Evolutionary conservation across 2,888 invertebrate species (phyloP).

Genomic region (Leptogaster cylindrica): DNA sequence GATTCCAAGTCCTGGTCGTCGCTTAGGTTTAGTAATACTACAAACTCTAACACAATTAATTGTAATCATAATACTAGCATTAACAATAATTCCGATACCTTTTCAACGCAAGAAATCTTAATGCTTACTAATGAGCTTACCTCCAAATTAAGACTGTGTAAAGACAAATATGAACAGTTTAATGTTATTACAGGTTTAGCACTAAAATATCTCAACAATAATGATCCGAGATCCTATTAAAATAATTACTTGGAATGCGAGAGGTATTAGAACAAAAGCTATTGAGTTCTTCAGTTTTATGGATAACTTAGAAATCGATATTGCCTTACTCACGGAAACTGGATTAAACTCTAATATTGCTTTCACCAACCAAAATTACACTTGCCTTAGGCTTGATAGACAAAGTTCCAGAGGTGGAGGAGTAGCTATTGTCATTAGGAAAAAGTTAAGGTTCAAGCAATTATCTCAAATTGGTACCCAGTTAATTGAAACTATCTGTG

Average conservation of each 20-base stretch:
- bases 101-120: too few relatives aligned
- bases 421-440: slow-evolving; percentile 37
- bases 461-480: slow-evolving; percentile 31
- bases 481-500: slow-evolving; percentile 40
- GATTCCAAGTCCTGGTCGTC: too few relatives aligned
- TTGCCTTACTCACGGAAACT: slow-evolving; percentile 42
- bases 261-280: slow-evolving; percentile 25
- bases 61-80: too few relatives aligned
- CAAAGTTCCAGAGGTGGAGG: slow-evolving; percentile 42
- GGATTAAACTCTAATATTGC: slow-evolving; percentile 40
- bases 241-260: slow-evolving; percentile 27
- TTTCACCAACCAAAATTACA: slow-evolving; percentile 40
- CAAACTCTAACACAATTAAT: too few relatives aligned
- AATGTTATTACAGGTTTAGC: too few relatives aligned
- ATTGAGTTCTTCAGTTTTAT: slow-evolving; percentile 35
- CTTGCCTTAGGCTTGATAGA: slow-evolving; percentile 41
- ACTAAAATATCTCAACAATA: background rate
- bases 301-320: slow-evolving; percentile 38
- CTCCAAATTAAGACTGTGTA: too few relatives aligned
- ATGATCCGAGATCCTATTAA: slow-evolving; percentile 13
- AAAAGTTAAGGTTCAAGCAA: slow-evolving; percentile 30
- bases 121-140: too few relatives aligned
- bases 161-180: too few relatives aligned
- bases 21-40: too few relatives aligned
- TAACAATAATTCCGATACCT: too few relatives aligned